Evolutionary conservation across 2,888 invertebrate genomes (phyloP).

Genomic region (Heliconius sara): DNA sequence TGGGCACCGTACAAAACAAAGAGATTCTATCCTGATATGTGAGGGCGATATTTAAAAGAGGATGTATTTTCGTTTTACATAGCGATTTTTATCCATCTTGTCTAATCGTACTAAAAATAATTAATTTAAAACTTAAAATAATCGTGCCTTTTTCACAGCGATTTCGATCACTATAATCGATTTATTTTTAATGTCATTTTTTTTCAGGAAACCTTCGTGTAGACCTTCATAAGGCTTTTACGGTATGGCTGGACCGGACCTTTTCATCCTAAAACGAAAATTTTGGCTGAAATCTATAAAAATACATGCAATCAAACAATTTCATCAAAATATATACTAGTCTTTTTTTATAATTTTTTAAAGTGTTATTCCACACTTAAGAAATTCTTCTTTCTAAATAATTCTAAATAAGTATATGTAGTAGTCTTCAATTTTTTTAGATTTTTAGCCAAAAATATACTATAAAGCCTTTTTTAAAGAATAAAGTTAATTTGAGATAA

Average conservation of each 20-base stretch:
- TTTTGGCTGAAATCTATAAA: slow-evolving; percentile 21
- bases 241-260: slow-evolving; percentile 11
- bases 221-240: slow-evolving; percentile 10
- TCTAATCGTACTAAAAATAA: too few species aligned
- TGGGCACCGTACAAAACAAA: too few species aligned
- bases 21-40: too few species aligned
- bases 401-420: background rate
- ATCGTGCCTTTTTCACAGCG: too few species aligned
- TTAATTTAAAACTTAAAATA: too few species aligned
- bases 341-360: background rate
- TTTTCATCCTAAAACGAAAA: slow-evolving; percentile 3
- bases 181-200: background rate
- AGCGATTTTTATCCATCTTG: too few species aligned
- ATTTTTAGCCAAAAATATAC: slow-evolving; percentile 18
- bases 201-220: slow-evolving; percentile 10
- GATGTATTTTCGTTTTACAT: too few species aligned
- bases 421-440: slow-evolving; percentile 15
- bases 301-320: background rate
- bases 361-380: too few species aligned
- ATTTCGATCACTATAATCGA: too few species aligned
- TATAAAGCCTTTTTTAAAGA: background rate
- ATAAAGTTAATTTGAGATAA: background rate
- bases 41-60: too few species aligned
- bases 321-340: slow-evolving; percentile 4
- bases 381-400: too few species aligned